Evolutionary conservation across 2,888 invertebrate species (phyloP).

Genomic region (Mesorhabditis sp.): DNA sequence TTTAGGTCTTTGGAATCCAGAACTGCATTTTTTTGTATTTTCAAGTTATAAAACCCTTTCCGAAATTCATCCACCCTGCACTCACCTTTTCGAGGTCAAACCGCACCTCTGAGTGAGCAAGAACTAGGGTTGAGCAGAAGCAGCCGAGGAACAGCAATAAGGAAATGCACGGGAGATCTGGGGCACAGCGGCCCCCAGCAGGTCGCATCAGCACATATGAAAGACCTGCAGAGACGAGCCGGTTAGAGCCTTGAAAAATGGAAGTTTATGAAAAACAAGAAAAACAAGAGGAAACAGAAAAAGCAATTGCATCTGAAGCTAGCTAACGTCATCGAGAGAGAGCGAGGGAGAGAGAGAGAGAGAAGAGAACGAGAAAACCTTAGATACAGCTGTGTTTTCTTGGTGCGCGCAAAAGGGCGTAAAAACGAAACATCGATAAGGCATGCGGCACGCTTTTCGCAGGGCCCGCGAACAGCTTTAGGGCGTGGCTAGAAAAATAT

Average conservation of each 20-base stretch:
- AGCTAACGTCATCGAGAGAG: too few relatives aligned
- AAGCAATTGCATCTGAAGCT: too few relatives aligned
- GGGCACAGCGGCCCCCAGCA: neutral
- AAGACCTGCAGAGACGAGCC: neutral
- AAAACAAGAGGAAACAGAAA: neutral
- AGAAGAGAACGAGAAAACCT: neutral
- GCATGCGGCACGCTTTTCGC: too few relatives aligned
- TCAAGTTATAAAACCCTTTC: neutral
- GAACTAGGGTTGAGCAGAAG: neutral
- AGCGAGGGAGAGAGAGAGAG: neutral
- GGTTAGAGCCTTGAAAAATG: neutral
- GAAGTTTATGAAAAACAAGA: neutral
- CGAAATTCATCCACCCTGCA: neutral
- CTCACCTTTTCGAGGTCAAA: constrained; percentile 4
- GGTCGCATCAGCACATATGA: constrained; percentile 3
- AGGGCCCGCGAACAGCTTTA: too few relatives aligned
- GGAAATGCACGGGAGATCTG: neutral
- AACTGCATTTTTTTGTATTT: too few relatives aligned
- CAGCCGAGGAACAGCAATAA: neutral
- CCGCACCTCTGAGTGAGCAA: neutral
- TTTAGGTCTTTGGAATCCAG: neutral
- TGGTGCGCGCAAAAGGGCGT: too few relatives aligned
- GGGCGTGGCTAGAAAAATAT: too few relatives aligned
- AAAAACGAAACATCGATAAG: too few relatives aligned
- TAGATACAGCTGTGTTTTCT: too few relatives aligned